Percentiles rank a stretch among this genome's conserved stretches.
phyloP scores from a whole-genome alignment of 2,888 invertebrate genomes.

The Hyles lineata region DNA sequence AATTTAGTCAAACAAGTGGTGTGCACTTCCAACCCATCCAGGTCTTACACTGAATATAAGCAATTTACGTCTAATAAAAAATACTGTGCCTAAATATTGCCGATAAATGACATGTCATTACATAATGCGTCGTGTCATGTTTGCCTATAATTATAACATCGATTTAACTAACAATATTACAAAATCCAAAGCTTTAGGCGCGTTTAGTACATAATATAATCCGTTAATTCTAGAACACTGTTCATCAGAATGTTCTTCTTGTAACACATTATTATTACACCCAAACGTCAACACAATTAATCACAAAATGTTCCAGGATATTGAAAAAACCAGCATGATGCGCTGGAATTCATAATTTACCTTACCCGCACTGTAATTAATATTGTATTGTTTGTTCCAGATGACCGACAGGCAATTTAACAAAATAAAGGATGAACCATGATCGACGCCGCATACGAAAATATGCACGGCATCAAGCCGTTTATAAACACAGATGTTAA shows the following conservation, averaged over 20 bases:
- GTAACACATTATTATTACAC: neutral
- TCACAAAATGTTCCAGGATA: neutral
- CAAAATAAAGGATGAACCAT: conserved; percentile 46
- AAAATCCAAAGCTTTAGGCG: too few species aligned
- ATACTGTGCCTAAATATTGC: too few species aligned
- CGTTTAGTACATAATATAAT: neutral
- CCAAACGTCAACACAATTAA: neutral
- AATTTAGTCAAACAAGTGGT: neutral
- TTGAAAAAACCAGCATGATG: conserved; percentile 4
- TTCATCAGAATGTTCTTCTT: neutral
- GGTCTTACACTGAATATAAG: neutral
- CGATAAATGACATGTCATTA: too few species aligned
- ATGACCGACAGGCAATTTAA: conserved; percentile 49
- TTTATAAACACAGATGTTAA: conserved; percentile 59
- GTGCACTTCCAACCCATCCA: neutral
- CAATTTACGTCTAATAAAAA: too few species aligned
- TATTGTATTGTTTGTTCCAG: conserved; percentile 56
- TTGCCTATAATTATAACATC: too few species aligned
- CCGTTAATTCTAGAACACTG: neutral
- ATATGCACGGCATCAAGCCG: conserved; percentile 61
- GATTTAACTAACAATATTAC: too few species aligned
- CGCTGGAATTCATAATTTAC: neutral
- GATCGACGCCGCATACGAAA: conserved; percentile 50
- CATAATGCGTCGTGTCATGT: too few species aligned
- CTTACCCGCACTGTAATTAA: neutral